Evolutionary conservation across 2,113 vertebrate genomes (phyloP), one percentile per base, ranked within the genome.

Genomic region (Romanogobio albipinnatus): DNA sequence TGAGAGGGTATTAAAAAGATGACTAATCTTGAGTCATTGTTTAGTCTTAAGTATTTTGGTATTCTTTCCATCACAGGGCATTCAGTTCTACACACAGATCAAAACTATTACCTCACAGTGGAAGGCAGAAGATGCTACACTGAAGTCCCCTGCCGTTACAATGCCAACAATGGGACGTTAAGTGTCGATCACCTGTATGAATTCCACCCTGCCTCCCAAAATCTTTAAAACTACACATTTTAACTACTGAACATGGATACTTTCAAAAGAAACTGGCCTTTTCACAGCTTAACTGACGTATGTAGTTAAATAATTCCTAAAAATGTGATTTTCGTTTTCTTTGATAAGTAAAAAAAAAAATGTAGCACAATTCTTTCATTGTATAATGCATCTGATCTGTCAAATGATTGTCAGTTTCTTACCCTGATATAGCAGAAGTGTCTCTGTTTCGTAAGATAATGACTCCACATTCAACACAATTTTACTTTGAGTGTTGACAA

Each of bases 81-180:
- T 99, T 86, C 95, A 98, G 68, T 99, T 99, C 92, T 98, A 99
- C 87, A 99, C 98, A 53, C 98, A 99, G 89, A 93, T 99, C 88
- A 99, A 99, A 94, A 99, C 98, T 0, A 89, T 99, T 0, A 99
- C 96, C 47, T 97, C 97, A 83, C 97, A 99, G 70, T 99, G 98
- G 98, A 99, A 99, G 91, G 97, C 97, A 86, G 97, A 99, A 91
- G 98, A 99, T 87, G 95, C 97, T 58, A 96, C 96, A 0, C 61
- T 97, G 83, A 96, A 95, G 88, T 96, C 94, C 84, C 96, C 98
- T 86, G 94, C 96, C 1, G 97, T 99, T 78, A 96, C 96, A 88
- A 99, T 99, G 97, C 98, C 98, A 81, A 99, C 97, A 43, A 98
- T 99, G 98, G 97, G 98, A 89, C 96, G 94, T 87, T 98, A 95